phyloP scores from a whole-genome alignment of 2,888 invertebrate species.

The Drosophila neoperkinsi region DNA sequence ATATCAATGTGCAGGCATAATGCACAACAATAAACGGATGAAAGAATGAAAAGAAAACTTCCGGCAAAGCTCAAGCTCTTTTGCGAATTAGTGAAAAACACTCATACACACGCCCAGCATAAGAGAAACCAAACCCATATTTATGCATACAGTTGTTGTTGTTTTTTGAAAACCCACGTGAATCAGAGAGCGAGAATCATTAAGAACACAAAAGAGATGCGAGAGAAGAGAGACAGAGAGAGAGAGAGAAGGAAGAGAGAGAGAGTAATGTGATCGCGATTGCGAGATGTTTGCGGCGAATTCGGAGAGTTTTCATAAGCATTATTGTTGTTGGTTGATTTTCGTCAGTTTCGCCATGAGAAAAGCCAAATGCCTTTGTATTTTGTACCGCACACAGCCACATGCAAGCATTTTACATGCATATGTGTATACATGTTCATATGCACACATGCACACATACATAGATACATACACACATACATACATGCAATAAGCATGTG shows the following conservation, averaged over 20 bases:
- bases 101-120: conserved; percentile 21
- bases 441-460: neutral
- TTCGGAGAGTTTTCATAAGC: conserved; percentile 65
- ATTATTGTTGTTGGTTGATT: conserved; percentile 52
- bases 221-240: conserved; percentile 11
- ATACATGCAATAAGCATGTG: conserved; percentile 9
- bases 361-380: conserved; percentile 52
- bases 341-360: conserved; percentile 67
- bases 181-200: conserved; percentile 66
- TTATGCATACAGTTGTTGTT: conserved; percentile 18
- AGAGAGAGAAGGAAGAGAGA: neutral
- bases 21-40: conserved; percentile 61
- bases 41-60: conserved; percentile 72
- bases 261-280: conserved; percentile 56
- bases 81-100: conserved; percentile 57
- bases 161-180: conserved; percentile 70
- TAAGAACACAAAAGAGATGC: conserved; percentile 55
- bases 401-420: conserved; percentile 2
- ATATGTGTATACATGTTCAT: conserved; percentile 18
- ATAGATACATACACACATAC: neutral
- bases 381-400: conserved; percentile 21
- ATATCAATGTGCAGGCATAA: conserved; percentile 46
- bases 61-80: conserved; percentile 69
- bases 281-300: conserved; percentile 66
- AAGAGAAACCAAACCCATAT: conserved; percentile 56